A percentile compares a stretch with the other conserved stretches of the same genome.
Conservation (phyloP, 2,113 vertebrate genomes). For the Arothron firmamentum region DNA sequence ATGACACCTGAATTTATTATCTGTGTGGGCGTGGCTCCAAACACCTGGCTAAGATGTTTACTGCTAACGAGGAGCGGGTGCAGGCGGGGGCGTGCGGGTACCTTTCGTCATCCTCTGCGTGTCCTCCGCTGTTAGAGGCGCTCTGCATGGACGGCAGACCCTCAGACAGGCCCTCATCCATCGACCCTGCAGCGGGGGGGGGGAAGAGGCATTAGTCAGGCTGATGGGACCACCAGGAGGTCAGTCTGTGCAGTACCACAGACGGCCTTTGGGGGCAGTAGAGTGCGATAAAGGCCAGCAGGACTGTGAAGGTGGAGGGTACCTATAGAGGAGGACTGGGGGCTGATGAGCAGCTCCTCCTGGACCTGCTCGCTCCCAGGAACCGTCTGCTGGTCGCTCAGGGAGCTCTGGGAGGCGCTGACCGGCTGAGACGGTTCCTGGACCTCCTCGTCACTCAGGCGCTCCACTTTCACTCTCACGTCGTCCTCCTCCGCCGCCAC, state of each 20-base stretch:
- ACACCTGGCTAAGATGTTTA: not conserved
- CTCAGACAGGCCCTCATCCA: conserved; percentile 91
- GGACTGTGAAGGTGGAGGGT: no score
- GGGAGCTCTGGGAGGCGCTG: conserved; percentile 92
- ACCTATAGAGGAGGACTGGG: conserved; percentile 99
- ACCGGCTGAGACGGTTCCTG: conserved; percentile 93
- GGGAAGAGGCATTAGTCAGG: not conserved
- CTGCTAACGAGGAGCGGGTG: not conserved
- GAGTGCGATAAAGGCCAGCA: not conserved
- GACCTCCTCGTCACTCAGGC: conserved; percentile 93
- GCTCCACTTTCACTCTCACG: conserved; percentile 92
- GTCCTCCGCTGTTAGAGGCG: conserved; percentile 80
- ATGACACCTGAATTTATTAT: not conserved
- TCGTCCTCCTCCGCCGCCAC: conserved; percentile 88
- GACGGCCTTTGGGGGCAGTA: not conserved
- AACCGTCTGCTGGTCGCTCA: conserved; percentile 97
- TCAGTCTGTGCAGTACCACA: not conserved
- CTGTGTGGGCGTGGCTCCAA: conserved; percentile 22
- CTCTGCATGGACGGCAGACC: conserved; percentile 87
- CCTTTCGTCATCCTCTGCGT: conserved; percentile 90
- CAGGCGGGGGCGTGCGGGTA: conserved; percentile 59
- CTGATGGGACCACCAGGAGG: no score
- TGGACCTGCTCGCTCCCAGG: conserved; percentile 95
- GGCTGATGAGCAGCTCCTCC: conserved; percentile 97
- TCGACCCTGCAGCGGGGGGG: conserved; percentile 75